Percentiles rank a stretch among this genome's conserved stretches.
phyloP scores from a whole-genome alignment of 2,797 vertebrate genomes.

The Fringilla coelebs region DNA sequence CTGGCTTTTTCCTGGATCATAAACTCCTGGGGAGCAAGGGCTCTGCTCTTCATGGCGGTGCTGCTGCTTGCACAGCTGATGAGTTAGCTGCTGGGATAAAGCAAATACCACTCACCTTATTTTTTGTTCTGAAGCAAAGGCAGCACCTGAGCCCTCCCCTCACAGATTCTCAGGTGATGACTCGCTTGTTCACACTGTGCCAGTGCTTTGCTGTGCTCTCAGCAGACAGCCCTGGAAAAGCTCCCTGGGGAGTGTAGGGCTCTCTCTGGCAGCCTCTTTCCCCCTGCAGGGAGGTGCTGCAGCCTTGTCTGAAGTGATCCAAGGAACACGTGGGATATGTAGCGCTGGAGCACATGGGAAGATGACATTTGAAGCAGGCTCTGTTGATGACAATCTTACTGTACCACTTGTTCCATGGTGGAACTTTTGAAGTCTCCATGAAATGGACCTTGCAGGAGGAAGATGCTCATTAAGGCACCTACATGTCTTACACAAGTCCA shows the following conservation, averaged over 20 bases:
- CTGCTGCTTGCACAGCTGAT: neutral
- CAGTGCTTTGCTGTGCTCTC: neutral
- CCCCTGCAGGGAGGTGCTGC: neutral
- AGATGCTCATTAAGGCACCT: neutral
- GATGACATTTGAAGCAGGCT: neutral
- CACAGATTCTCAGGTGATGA: neutral
- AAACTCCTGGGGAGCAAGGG: neutral
- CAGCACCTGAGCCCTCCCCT: neutral
- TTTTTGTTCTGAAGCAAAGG: neutral
- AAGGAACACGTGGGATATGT: neutral
- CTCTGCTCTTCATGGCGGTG: fast-evolving
- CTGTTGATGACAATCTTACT: neutral
- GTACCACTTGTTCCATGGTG: neutral
- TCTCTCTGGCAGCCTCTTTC: neutral
- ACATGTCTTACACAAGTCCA: neutral
- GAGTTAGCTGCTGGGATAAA: neutral
- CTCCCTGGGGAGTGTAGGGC: neutral
- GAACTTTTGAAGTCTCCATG: neutral
- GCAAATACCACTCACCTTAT: neutral
- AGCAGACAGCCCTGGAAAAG: neutral
- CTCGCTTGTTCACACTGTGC: fast-evolving
- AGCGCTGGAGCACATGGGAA: neutral
- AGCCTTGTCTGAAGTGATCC: fast-evolving
- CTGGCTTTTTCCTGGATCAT: neutral
- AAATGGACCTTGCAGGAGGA: neutral